Percentiles rank a stretch among this genome's conserved stretches.
These are phyloP conservation scores for Tribolium freemani DNA, from an alignment of 2,888 invertebrate species.

Conservation along the genomic window DNA sequence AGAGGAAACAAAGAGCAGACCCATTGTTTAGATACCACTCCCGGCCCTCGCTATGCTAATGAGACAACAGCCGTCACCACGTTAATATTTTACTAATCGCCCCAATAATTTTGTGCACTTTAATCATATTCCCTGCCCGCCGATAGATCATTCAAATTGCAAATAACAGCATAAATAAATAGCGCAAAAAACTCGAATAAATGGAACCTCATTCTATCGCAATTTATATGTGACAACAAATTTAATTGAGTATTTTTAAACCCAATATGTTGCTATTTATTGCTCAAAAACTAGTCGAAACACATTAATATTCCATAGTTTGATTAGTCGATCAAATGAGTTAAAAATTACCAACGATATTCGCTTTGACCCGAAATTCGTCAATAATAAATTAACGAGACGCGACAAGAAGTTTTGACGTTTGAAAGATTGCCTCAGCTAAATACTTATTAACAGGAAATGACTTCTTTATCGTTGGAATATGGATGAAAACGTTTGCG, in stretches of 20 bases:
- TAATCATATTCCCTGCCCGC: background rate
- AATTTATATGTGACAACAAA: background rate
- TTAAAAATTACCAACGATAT: background rate
- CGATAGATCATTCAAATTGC: background rate
- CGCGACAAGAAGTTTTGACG: conserved; percentile 20
- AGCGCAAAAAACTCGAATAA: background rate
- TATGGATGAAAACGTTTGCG: background rate
- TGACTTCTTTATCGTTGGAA: conserved; percentile 20
- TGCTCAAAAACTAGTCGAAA: background rate
- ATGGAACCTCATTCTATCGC: background rate
- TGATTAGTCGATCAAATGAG: background rate
- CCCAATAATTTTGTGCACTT: background rate
- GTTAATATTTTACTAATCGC: conserved; percentile 22
- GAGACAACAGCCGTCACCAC: background rate
- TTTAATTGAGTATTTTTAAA: background rate
- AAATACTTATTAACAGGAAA: conserved; percentile 26
- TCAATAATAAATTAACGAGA: conserved; percentile 17
- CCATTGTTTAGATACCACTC: conserved; percentile 39
- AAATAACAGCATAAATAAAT: background rate
- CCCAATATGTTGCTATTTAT: background rate
- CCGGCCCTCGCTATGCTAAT: conserved; percentile 33
- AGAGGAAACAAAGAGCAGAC: conserved; percentile 42
- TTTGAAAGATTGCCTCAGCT: conserved; percentile 3
- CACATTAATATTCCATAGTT: background rate
- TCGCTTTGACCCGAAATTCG: conserved; percentile 10